Base-by-base conservation (phyloP, 2,113 vertebrate genomes). In the Scophthalmus maximus region DNA sequence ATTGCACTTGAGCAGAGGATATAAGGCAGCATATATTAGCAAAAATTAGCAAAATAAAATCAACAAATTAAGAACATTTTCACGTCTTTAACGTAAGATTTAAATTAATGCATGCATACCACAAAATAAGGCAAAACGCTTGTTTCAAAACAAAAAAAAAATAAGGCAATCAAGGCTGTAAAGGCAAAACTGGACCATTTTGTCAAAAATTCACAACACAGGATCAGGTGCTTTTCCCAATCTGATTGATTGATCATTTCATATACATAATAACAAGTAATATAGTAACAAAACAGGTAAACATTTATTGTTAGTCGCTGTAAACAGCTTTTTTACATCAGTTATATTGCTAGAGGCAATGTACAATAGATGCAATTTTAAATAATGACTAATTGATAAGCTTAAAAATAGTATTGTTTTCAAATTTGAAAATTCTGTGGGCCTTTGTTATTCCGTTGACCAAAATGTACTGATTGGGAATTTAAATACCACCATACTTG, bases 401-500 rank as follows among this genome's bases (percentile, higher is more conserved):
- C 5, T 34, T 23, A 23, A 59, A 66, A 27, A 2, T n/a, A n/a
- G n/a, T n/a, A n/a, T n/a, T n/a, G 18, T 40, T 60, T 60, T 42
- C 18, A 18, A 38, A 26, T 29, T 15, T 3, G 40, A 29, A 44
- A 29, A 44, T n/a, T 44, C 32, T n/a, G 29, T 26, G 49, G 10
- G 22, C 22, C 22, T n/a, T 6, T 53, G 40, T 66, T 22, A 38
- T 50, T 70, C 50, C 5, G 11, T 20, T 44, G 10, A 55, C 26
- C 32, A 20, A 55, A 59, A 44, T 8, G 5, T 40, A 36, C 29
- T 36, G 32, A 67, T 49, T 8, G 15, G 8, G 27, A 14, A 3
- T 50, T 27, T 67, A 18, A 64, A 59, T 49, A 77, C 50, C 26
- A 29, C 44, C 51, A 70, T 65, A 27, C 40, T 46, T 68, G 22